Conservation (phyloP, 1,140 invertebrate genomes). For the Polypedilum vanderplanki region DNA sequence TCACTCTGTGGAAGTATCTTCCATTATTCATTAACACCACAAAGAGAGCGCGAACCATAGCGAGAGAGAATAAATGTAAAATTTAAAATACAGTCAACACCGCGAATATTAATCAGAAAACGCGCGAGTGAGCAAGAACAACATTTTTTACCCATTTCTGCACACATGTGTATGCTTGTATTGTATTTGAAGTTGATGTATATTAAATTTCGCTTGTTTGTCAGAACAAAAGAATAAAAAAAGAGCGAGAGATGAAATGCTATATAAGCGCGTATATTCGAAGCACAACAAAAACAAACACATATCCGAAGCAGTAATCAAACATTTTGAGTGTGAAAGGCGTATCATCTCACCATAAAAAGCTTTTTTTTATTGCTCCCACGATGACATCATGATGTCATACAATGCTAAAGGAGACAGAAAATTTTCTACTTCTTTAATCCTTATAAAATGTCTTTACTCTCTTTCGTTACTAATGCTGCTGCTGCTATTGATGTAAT, state of each 20-base stretch:
- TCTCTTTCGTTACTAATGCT: no score
- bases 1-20: no score
- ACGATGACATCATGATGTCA: slow-evolving; percentile 15
- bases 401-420: neutral
- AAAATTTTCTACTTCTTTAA: neutral
- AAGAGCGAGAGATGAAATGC: neutral
- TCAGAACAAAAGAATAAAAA: neutral
- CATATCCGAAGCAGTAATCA: neutral
- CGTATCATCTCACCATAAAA: slow-evolving; percentile 28
- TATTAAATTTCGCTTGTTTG: neutral
- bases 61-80: neutral
- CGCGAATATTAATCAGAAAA: slow-evolving; percentile 23
- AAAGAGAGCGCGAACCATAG: neutral
- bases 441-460: neutral
- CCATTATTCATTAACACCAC: neutral
- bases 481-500: slow-evolving; percentile 3
- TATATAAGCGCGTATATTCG: neutral
- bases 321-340: slow-evolving; percentile 26
- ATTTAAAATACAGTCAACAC: slow-evolving; percentile 7
- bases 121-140: neutral
- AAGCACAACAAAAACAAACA: neutral
- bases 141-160: neutral
- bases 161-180: no score
- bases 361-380: slow-evolving; percentile 23
- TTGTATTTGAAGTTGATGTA: no score